Percentiles rank a stretch among this genome's conserved stretches.
These are phyloP conservation scores for Mactromeris polynyma DNA, from an alignment of 2,888 invertebrate genomes.

Conservation along the genomic window DNA sequence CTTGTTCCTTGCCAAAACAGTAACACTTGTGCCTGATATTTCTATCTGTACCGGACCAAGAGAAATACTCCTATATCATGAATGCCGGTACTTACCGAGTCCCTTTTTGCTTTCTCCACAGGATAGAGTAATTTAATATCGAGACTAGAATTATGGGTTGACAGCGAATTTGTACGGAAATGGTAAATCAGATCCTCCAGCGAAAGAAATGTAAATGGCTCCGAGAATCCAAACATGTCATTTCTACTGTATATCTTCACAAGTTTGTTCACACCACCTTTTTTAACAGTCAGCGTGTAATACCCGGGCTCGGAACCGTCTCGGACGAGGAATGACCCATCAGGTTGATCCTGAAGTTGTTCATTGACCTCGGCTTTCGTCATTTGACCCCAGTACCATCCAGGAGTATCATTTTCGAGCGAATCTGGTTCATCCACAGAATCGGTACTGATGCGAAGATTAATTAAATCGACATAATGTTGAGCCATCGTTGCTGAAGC, in stretches of 20 bases:
- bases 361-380: slow-evolving; percentile 95
- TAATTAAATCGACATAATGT: slow-evolving; percentile 19
- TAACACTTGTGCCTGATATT: too few relatives aligned
- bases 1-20: too few relatives aligned
- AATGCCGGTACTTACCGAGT: slow-evolving; percentile 66
- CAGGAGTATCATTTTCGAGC: slow-evolving; percentile 88
- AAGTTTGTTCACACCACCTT: slow-evolving; percentile 97
- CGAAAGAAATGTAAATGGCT: slow-evolving; percentile 87
- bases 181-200: slow-evolving; percentile 94
- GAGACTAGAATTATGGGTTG: slow-evolving; percentile 96
- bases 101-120: slow-evolving; percentile 91
- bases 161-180: slow-evolving; percentile 94
- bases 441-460: slow-evolving; percentile 52
- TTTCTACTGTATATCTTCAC: slow-evolving; percentile 97
- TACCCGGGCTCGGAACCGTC: slow-evolving; percentile 96
- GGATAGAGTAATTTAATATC: slow-evolving; percentile 91
- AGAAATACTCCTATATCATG: too few relatives aligned
- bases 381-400: slow-evolving; percentile 98
- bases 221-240: slow-evolving; percentile 96
- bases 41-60: too few relatives aligned
- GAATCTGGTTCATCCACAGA: slow-evolving; percentile 88
- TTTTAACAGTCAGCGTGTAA: slow-evolving; percentile 96
- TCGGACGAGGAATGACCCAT: slow-evolving; percentile 98
- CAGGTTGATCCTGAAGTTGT: slow-evolving; percentile 94
- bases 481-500: background rate